Evolutionary conservation across 2,888 invertebrate species (phyloP).

Genomic region (Rotaria sp.): DNA sequence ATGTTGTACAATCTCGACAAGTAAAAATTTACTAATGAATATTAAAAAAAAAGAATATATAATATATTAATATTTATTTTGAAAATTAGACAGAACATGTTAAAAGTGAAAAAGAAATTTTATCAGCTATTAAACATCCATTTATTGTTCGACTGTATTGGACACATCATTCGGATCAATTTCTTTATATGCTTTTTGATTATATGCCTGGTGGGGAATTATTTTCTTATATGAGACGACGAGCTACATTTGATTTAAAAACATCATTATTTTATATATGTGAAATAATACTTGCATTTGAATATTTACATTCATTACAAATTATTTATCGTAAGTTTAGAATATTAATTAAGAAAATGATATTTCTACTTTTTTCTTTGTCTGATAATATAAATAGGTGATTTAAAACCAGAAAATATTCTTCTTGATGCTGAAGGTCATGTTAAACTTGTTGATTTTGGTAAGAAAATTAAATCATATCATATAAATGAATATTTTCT

Average conservation of each 20-base stretch:
- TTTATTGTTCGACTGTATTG: slow-evolving; percentile 90
- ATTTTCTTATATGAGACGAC: slow-evolving; percentile 85
- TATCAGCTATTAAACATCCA: slow-evolving; percentile 73
- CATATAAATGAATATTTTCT: not conserved
- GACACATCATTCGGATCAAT: slow-evolving; percentile 80
- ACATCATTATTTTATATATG: slow-evolving; percentile 83
- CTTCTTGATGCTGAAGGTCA: not conserved
- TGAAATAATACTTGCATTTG: slow-evolving; percentile 84
- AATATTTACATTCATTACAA: slow-evolving; percentile 72
- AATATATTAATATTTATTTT: not conserved
- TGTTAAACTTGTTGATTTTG: slow-evolving; percentile 5
- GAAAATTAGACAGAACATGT: slow-evolving; percentile 66
- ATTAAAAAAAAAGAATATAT: too few species aligned
- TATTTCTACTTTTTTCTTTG: not conserved
- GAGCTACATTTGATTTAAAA: slow-evolving; percentile 71
- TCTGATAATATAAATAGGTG: not conserved
- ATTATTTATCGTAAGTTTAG: slow-evolving; percentile 34
- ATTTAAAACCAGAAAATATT: slow-evolving; percentile 19
- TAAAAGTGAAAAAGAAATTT: slow-evolving; percentile 86
- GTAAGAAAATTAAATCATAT: not conserved
- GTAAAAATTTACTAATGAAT: slow-evolving; percentile 60
- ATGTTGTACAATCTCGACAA: slow-evolving; percentile 80
- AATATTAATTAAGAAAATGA: not conserved
- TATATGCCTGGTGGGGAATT: slow-evolving; percentile 89
- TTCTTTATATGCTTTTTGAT: slow-evolving; percentile 92